Evolutionary conservation across 2,113 vertebrate genomes (phyloP).

Genomic region (Gymnocephalus cernua): DNA sequence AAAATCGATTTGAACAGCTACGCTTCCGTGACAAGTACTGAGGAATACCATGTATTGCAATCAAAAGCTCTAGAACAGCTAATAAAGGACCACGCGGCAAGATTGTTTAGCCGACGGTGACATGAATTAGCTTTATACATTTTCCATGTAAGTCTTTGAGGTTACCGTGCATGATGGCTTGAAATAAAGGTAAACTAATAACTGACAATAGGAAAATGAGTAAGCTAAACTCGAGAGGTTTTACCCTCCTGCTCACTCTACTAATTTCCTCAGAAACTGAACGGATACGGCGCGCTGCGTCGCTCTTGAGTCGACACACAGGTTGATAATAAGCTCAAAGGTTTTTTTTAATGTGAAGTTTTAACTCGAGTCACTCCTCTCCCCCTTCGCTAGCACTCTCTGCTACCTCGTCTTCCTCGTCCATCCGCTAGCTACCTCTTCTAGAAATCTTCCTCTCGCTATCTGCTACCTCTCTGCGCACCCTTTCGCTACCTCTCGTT

Average conservation of each 20-base stretch:
- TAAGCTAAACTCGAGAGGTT: not conserved
- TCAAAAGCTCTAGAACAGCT: not conserved
- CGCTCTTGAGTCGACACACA: not conserved
- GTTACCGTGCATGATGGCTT: not conserved
- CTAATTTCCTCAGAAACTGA: not conserved
- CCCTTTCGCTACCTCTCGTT: conserved; percentile 72
- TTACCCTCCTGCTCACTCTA: not conserved
- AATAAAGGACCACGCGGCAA: not conserved
- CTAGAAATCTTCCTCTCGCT: conserved; percentile 73
- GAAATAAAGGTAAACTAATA: not conserved
- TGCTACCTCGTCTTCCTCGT: conserved; percentile 75
- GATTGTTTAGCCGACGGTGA: not conserved
- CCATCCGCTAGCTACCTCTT: conserved; percentile 78
- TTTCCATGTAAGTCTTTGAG: not conserved
- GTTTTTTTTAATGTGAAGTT: conserved; percentile 30
- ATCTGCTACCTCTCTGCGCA: conserved; percentile 70
- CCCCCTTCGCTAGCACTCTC: conserved; percentile 59
- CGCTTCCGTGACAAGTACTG: no score
- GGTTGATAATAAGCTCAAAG: not conserved
- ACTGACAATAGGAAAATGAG: not conserved
- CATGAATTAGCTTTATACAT: not conserved
- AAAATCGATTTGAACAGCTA: no score
- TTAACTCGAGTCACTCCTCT: conserved; percentile 1
- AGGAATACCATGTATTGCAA: no score
- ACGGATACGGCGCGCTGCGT: no score